These are phyloP conservation scores for Drosophila setifemur DNA, from an alignment of 1,140 invertebrate species.

Conservation along the genomic window DNA sequence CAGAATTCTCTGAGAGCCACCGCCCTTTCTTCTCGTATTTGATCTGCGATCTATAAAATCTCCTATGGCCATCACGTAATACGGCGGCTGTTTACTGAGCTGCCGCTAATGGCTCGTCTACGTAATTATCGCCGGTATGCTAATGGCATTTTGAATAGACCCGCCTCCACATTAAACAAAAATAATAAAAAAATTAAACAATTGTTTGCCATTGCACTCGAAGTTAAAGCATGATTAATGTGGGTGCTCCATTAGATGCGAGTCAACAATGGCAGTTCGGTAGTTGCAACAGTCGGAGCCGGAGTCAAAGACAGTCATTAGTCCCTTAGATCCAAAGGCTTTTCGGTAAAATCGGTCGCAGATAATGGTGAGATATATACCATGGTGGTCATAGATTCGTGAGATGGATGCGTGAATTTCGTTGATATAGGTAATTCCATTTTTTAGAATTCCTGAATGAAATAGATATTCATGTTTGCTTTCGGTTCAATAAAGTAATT, in stretches of 20 bases:
- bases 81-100: constrained; percentile 62
- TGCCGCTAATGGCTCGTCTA: constrained; percentile 64
- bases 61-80: constrained; percentile 66
- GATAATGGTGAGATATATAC: constrained; percentile 4
- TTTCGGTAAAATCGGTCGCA: constrained; percentile 23
- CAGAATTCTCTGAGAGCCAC: constrained; percentile 26
- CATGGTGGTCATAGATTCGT: background rate
- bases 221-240: constrained; percentile 75
- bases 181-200: constrained; percentile 15
- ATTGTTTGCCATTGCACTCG: constrained; percentile 59
- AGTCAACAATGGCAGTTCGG: constrained; percentile 58
- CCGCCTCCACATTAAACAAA: constrained; percentile 6
- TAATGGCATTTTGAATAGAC: constrained; percentile 73
- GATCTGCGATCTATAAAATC: constrained; percentile 25
- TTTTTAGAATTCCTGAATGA: too few relatives aligned
- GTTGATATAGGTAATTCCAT: background rate
- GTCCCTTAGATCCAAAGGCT: constrained; percentile 1
- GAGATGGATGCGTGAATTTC: background rate
- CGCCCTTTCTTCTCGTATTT: constrained; percentile 29
- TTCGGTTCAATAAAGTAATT: too few relatives aligned
- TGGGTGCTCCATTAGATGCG: constrained; percentile 58
- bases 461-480: too few relatives aligned
- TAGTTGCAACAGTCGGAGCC: constrained; percentile 64
- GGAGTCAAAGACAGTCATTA: constrained; percentile 48
- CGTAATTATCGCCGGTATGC: constrained; percentile 72